Percentiles rank a stretch among this genome's conserved stretches.
phyloP scores from a whole-genome alignment of 2,888 invertebrate species.

The Morpho achilles region DNA sequence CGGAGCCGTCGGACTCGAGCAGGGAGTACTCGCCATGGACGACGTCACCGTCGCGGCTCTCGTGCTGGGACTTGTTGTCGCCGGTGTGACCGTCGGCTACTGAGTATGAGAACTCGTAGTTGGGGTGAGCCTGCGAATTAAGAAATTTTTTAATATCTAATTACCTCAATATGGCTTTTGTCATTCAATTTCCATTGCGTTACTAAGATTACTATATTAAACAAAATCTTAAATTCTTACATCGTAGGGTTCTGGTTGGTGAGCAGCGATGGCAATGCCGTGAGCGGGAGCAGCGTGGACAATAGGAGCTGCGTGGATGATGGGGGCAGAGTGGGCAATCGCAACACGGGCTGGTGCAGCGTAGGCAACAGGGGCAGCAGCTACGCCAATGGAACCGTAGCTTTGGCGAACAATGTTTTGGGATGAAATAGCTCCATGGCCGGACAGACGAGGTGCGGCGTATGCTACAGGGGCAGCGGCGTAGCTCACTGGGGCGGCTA shows the following conservation, averaged over 20 bases:
- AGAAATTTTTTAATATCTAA: background rate
- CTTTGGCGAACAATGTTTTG: too few relatives aligned
- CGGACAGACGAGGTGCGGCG: conserved; percentile 19
- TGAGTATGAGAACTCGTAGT: conserved; percentile 78
- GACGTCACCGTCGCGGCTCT: conserved; percentile 39
- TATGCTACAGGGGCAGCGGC: conserved; percentile 34
- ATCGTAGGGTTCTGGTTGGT: background rate
- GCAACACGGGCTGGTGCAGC: conserved; percentile 32
- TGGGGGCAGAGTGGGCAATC: conserved; percentile 24
- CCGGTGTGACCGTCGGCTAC: conserved; percentile 78
- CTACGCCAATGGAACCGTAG: conserved; percentile 4
- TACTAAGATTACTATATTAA: too few relatives aligned
- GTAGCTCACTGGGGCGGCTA: conserved; percentile 29
- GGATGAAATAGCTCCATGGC: too few relatives aligned
- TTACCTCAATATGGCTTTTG: too few relatives aligned
- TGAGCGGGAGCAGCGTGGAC: conserved; percentile 36
- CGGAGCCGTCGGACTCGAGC: conserved; percentile 73
- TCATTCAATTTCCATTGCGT: too few relatives aligned
- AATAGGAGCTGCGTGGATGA: conserved; percentile 25
- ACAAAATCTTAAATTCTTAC: background rate
- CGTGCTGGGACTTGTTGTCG: conserved; percentile 70
- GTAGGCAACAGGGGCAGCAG: conserved; percentile 34
- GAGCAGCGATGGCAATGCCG: conserved; percentile 34
- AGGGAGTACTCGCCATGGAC: conserved; percentile 69
- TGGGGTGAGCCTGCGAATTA: conserved; percentile 54